A percentile compares a stretch with the other conserved stretches of the same genome.
These are phyloP conservation scores for Mola mola DNA, from an alignment of 2,113 vertebrate genomes.

Conservation along the genomic window DNA sequence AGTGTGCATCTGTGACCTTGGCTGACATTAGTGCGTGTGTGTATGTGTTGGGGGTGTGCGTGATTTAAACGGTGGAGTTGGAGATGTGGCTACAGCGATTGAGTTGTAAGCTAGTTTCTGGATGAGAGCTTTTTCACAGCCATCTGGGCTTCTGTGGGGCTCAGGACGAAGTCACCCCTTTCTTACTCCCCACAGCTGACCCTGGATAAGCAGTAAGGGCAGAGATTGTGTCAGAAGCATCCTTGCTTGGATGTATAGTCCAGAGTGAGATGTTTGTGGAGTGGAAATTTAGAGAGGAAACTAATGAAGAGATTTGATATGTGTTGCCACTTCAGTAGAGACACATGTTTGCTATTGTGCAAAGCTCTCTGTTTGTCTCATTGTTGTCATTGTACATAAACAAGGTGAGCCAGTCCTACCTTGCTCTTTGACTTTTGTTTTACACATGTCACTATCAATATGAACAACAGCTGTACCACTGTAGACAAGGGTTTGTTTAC, in stretches of 20 bases:
- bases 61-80: constrained; percentile 75
- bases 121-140: constrained; percentile 59
- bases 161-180: constrained; percentile 71
- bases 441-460: constrained; percentile 14
- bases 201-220: constrained; percentile 62
- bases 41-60: neutral
- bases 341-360: constrained; percentile 36
- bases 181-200: constrained; percentile 72
- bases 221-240: constrained; percentile 53
- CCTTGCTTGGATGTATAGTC: constrained; percentile 32
- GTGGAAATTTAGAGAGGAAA: constrained; percentile 37
- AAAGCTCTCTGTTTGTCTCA: constrained; percentile 4
- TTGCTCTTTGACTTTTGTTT: constrained; percentile 15
- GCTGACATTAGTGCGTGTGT: constrained; percentile 51
- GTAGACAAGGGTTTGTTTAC: constrained; percentile 43
- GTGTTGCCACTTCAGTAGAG: constrained; percentile 33
- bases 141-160: constrained; percentile 72
- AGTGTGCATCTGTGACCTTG: constrained; percentile 76
- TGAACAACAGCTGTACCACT: constrained; percentile 18
- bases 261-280: constrained; percentile 32
- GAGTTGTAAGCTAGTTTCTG: constrained; percentile 73
- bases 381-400: constrained; percentile 32
- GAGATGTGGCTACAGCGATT: constrained; percentile 69
- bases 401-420: constrained; percentile 23
- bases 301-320: constrained; percentile 49